Base-by-base conservation (phyloP, 2,113 vertebrate genomes). In the Podocnemis expansa region DNA sequence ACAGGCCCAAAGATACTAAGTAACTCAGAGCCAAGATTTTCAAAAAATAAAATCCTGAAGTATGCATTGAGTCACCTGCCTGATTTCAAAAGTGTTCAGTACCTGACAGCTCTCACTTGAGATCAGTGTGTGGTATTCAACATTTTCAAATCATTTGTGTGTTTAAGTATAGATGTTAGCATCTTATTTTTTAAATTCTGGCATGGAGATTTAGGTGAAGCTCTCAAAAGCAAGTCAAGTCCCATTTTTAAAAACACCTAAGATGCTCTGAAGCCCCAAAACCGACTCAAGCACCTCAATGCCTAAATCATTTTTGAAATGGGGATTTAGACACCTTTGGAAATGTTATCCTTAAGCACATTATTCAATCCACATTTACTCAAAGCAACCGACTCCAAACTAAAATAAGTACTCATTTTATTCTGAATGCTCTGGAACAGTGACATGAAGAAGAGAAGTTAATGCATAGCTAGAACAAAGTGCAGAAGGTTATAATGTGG, bases 401-500 rank as follows among this genome's bases (percentile, higher is more conserved):
- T 80, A 93, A 93, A 45, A 90, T 84, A 91, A 93, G 93, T 84
- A 91, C 80, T 84, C 95, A 93, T 94, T 41, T 75, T 41, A 24
- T 73, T 25, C 41, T n/a, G 38, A 73, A 41, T 43, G 38, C 41
- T 25, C 70, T 75, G 21, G 70, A 75, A 43, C 41, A 43, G 11
- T 21, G 34, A 67, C n/a, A 22, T 43, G 22, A 75, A 75, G 38
- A 41, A 6, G 38, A 75, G 19, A 24, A 43, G 5, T 38, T 43
- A 75, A 38, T 75, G 34, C n/a, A 10, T 16, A 43, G 34, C 67
- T 41, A 73, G 22, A 73, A 73, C 38, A 73, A 73, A 73, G 17
- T 16, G 3, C 19, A 73, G 67, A n/a, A 24, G 21, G 21, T 80
- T 79, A 34, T 4, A 1, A 60, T 4, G 2, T n/a, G 24, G 38